A percentile compares a stretch with the other conserved stretches of the same genome.
Evolutionary conservation across 1,140 invertebrate genomes (phyloP).

Genomic region (Arctopsyche grandis): DNA sequence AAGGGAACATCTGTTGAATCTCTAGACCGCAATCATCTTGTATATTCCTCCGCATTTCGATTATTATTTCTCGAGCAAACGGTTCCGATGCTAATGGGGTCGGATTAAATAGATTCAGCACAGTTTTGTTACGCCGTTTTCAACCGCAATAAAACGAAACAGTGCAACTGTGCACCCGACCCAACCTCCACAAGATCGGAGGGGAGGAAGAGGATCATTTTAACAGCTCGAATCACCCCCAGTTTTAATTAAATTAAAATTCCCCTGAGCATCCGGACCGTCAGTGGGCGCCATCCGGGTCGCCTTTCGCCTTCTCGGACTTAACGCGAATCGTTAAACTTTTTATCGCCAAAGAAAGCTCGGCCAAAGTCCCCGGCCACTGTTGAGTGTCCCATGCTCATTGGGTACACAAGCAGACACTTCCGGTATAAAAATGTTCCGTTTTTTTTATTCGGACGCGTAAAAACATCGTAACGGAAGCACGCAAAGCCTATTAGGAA

Average conservation of each 20-base stretch:
- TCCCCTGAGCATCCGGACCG: not conserved
- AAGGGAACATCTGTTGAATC: too few species aligned
- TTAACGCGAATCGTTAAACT: constrained; percentile 31
- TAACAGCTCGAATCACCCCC: constrained; percentile 21
- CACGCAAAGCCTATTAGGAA: constrained; percentile 9
- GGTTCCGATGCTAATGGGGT: too few species aligned
- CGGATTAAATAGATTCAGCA: too few species aligned
- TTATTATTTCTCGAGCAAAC: too few species aligned
- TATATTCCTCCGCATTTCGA: too few species aligned
- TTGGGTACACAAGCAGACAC: not conserved
- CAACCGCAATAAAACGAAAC: constrained; percentile 40
- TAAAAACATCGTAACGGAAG: not conserved
- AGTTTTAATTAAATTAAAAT: constrained; percentile 48
- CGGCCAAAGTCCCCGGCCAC: not conserved
- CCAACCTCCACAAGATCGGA: not conserved
- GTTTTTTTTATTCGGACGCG: not conserved
- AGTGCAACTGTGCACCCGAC: constrained; percentile 8
- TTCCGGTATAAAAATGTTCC: not conserved
- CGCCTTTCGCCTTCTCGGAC: too few species aligned
- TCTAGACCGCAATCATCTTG: too few species aligned
- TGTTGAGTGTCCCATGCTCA: not conserved
- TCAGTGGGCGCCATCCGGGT: not conserved
- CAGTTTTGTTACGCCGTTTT: not conserved
- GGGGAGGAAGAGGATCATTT: constrained; percentile 25
- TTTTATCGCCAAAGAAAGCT: constrained; percentile 29